phyloP scores from a whole-genome alignment of 2,797 vertebrate species.

The Channallabes apus region DNA sequence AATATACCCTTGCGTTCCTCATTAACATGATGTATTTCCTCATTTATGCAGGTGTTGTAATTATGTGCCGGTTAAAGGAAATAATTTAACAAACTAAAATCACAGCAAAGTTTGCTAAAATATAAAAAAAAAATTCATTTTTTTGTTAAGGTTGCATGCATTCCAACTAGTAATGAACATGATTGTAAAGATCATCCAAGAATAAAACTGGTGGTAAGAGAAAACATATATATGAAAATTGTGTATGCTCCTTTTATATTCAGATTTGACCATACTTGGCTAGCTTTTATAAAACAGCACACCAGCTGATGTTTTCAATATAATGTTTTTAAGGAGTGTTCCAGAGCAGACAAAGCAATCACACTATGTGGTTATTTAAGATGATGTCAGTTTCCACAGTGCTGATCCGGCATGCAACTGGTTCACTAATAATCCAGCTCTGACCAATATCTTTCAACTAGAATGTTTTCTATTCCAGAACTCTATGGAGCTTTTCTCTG shows the following conservation, averaged over 20 bases:
- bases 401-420: not conserved
- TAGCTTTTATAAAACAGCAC: not conserved
- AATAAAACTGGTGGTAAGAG: not conserved
- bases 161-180: not conserved
- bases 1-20: not conserved
- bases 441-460: not conserved
- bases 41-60: not conserved
- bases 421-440: not conserved
- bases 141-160: not conserved
- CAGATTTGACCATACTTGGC: not conserved
- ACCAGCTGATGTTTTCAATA: not conserved
- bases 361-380: not conserved
- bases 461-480: not conserved
- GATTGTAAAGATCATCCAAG: not conserved
- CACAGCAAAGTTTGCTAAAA: not conserved
- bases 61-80: not conserved
- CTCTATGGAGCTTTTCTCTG: slow-evolving; percentile 1
- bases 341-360: not conserved
- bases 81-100: not conserved
- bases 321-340: not conserved
- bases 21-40: not conserved
- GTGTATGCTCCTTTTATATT: not conserved
- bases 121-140: not conserved
- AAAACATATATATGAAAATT: not conserved
- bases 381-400: not conserved